Conservation (phyloP, 2,113 vertebrate genomes). For the Pollachius pollachius region DNA sequence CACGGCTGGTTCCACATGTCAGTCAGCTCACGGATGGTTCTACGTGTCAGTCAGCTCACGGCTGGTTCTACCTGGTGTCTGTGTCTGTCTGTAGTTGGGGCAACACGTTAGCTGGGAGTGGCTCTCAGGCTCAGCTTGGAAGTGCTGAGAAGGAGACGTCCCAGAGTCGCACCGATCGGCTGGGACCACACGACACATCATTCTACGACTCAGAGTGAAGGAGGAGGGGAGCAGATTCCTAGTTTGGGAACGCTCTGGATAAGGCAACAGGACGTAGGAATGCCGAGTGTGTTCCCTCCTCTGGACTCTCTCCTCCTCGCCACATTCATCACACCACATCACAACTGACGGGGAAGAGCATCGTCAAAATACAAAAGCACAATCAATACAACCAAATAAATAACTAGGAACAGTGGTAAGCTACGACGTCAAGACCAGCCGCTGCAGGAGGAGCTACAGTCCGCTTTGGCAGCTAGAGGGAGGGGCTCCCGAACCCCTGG, state of each 20-base stretch:
- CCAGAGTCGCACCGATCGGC: no score
- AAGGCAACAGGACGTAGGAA: conserved; percentile 60
- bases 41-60: no score
- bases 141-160: no score
- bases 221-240: conserved; percentile 11
- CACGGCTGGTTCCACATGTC: no score
- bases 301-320: conserved; percentile 19
- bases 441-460: no score
- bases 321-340: conserved; percentile 37
- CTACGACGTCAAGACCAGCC: conserved; percentile 41
- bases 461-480: conserved; percentile 51
- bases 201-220: not conserved
- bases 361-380: conserved; percentile 30
- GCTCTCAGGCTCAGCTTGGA: no score
- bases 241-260: conserved; percentile 24
- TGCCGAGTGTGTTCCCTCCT: conserved; percentile 43
- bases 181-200: no score
- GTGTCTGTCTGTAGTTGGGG: no score
- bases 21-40: no score
- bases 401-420: conserved; percentile 42
- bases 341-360: conserved; percentile 44
- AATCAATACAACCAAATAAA: conserved; percentile 65
- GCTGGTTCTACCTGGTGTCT: no score
- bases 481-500: conserved; percentile 30
- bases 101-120: no score